Base-by-base conservation (phyloP, 2,797 vertebrate genomes). In the Hydrolagus colliei region DNA sequence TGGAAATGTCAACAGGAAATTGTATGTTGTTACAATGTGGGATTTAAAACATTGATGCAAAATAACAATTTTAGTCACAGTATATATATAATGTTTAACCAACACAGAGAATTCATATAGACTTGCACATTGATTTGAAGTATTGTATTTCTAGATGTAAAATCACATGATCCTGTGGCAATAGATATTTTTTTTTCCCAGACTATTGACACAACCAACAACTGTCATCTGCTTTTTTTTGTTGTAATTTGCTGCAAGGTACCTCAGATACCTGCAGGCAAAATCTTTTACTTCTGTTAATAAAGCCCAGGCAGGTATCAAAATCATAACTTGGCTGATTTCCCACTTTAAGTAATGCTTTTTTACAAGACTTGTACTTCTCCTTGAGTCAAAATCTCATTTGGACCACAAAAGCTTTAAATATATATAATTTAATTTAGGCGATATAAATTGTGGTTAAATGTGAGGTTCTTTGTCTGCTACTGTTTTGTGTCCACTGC, bases 11-110 rank as follows among this genome's bases (percentile, higher is more conserved):
- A 20, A 71, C 27, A 68, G 79, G n/a, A 71, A 71, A 84, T 41
- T 35, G 71, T 67, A 67, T 67, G 9, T 82, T 67, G 41, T 77
- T 84, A 27, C 52, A 71, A 16, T 41, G 71, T 67, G 71, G 41
- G 79, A 71, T 67, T 84, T 27, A 41, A 68, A 41, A 20, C 65
- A 84, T 67, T 68, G 18, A 84, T n/a, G 65, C 79, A 84, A 71
- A 84, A 84, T 84, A 71, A 71, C 65, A 18, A 84, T 84, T 84
- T 77, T 84, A 52, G 32, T 84, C 65, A 35, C 35, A 77, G 75
- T 59, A 77, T 77, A 59, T 77, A 41, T 68, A 84, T 84, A 84
- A 84, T 27, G 18, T 68, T 84, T 84, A 84, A 84, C 63, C 71
- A 63, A 84, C 71, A 12, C 3, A 52, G 41, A 52, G 41, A 52